Evolutionary conservation across 2,888 invertebrate genomes (phyloP).

Genomic region (Ypsolopha sequella): DNA sequence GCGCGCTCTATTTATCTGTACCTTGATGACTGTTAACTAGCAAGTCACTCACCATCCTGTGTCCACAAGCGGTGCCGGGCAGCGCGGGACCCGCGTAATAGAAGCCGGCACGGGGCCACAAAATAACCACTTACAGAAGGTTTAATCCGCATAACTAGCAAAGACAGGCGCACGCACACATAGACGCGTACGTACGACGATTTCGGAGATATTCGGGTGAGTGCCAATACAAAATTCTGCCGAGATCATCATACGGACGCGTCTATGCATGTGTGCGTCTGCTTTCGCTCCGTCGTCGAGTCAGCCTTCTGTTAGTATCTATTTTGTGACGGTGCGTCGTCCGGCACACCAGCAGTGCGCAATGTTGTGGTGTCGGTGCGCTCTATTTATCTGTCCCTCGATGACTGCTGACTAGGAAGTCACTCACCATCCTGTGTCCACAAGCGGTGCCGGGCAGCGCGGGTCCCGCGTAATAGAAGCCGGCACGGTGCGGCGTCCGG

Average conservation of each 20-base stretch:
- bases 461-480: constrained; percentile 83
- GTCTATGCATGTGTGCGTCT: too few species aligned
- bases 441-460: constrained; percentile 87
- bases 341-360: constrained; percentile 78
- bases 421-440: constrained; percentile 70
- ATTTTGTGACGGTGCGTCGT: constrained; percentile 80
- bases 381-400: constrained; percentile 14
- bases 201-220: too few species aligned
- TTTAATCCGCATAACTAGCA: too few species aligned
- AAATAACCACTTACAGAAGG: too few species aligned
- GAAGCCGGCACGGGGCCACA: constrained; percentile 78
- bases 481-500: constrained; percentile 78
- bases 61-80: constrained; percentile 82
- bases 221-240: too few species aligned
- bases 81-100: constrained; percentile 87
- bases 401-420: too few species aligned
- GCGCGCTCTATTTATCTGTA: constrained; percentile 22
- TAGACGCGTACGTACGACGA: too few species aligned
- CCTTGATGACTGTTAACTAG: background rate
- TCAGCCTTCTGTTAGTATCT: too few species aligned
- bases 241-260: too few species aligned
- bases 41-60: constrained; percentile 55
- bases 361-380: constrained; percentile 43
- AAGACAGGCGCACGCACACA: too few species aligned
- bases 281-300: too few species aligned